Base-by-base conservation (phyloP, 1,140 invertebrate species). In the Drosophila watanabei region DNA sequence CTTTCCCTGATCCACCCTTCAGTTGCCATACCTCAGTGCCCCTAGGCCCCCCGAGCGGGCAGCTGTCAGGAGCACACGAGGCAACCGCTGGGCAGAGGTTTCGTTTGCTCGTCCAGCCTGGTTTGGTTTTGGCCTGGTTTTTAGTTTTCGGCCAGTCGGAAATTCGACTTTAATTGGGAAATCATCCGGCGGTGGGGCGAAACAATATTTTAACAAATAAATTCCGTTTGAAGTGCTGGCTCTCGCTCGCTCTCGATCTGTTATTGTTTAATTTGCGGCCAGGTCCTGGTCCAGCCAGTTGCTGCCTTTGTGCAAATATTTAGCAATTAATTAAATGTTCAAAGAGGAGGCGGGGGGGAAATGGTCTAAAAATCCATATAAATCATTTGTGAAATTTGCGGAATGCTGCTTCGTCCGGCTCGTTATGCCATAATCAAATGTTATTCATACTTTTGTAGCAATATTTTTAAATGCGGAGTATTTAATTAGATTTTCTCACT, bases 1-100 rank as follows among this genome's bases (percentile, higher is more conserved):
- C 72, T 65, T 52, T 52, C 58, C 49, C 64, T 62, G 43, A 48
- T 46, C 51, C 32, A 41, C 45, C 45, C 54, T 57, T 57, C 54
- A 39, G 35, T 28, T 2, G 20, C 5, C 33, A 24, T 39, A 9
- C 46, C 57, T 24, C 16, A 39, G 16, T 11, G 43, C 20, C 8
- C 13, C 41, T 14, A 9, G 14, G 43, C 56, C 49, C 30, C 49
- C 46, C 46, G 49, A 66, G 52, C 39, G 49, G 75, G 65, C 81
- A 85, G 81, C 82, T 85, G 82, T 85, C 82, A 85, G 63, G 59
- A 64, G 49, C 82, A 85, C 72, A 70, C 75, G 58, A 57, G 58
- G 54, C 77, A 61, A 79, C 56, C 65, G 56, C 75, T 68, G 76
- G 66, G 46, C 48, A 76, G 72, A 49, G 71, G 39, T 45, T 63